Conservation (phyloP, 2,797 vertebrate species). For the Acomys russatus region DNA sequence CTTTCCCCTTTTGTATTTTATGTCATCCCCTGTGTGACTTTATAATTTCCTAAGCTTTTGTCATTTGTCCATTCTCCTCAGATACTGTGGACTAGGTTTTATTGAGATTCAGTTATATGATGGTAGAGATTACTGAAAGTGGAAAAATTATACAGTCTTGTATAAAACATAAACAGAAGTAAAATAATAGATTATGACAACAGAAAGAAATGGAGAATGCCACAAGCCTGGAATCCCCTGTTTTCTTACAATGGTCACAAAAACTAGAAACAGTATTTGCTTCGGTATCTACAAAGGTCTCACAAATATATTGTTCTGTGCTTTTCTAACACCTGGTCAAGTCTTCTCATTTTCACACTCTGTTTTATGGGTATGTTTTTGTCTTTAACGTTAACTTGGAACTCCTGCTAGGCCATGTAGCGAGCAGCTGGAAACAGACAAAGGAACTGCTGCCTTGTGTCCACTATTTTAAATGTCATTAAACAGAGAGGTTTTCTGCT, state of each 20-base stretch:
- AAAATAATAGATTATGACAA: neutral
- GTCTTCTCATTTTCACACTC: neutral
- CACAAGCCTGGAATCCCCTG: neutral
- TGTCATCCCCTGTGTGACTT: neutral
- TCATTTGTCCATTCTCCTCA: neutral
- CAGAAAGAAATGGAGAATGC: neutral
- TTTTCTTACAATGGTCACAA: neutral
- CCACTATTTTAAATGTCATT: neutral
- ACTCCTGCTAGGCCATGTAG: neutral
- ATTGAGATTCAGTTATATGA: neutral
- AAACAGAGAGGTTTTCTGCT: neutral
- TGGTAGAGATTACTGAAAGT: neutral
- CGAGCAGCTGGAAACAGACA: neutral
- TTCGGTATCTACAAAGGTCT: neutral
- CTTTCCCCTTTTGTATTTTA: neutral
- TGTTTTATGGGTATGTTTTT: neutral
- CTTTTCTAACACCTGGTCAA: neutral
- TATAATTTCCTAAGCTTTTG: neutral
- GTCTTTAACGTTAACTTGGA: neutral
- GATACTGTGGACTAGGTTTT: neutral
- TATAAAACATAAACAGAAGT: constrained; percentile 16
- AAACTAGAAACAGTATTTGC: neutral
- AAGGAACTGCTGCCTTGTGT: neutral
- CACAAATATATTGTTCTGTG: neutral
- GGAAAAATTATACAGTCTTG: neutral